Percentiles rank a stretch among this genome's conserved stretches.
These are phyloP conservation scores for Agrotis segetum DNA, from an alignment of 2,888 invertebrate species.

Conservation along the genomic window DNA sequence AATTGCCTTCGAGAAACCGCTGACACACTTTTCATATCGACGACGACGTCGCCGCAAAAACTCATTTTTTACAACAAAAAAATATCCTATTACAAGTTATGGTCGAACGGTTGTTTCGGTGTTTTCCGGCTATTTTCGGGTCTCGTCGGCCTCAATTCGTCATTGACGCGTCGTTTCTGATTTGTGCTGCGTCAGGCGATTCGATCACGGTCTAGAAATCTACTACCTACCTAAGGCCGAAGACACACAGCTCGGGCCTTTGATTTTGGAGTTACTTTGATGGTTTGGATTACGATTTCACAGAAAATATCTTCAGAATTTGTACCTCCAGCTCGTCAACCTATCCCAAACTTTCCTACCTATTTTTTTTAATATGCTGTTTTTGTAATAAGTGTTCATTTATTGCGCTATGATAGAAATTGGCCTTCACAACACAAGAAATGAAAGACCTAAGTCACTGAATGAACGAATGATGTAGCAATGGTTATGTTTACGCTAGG, in stretches of 20 bases:
- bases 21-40: conserved; percentile 57
- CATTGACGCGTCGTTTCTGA: conserved; percentile 54
- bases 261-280: no score
- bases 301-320: no score
- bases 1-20: conserved; percentile 48
- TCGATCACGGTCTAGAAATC: conserved; percentile 49
- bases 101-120: conserved; percentile 52
- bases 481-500: no score
- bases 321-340: no score
- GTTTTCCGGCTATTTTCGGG: conserved; percentile 43
- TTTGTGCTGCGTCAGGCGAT: conserved; percentile 57
- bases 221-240: conserved; percentile 12
- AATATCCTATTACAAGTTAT: conserved; percentile 53
- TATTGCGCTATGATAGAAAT: no score
- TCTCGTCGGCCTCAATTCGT: conserved; percentile 45
- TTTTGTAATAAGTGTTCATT: no score
- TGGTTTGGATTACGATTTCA: no score
- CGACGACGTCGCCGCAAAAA: conserved; percentile 41
- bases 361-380: no score
- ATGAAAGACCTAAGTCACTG: no score
- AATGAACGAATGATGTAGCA: no score
- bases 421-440: no score
- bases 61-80: conserved; percentile 58
- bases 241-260: not conserved
- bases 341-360: no score